Conservation (phyloP, 2,113 vertebrate genomes). For the Eolophus roseicapilla region DNA sequence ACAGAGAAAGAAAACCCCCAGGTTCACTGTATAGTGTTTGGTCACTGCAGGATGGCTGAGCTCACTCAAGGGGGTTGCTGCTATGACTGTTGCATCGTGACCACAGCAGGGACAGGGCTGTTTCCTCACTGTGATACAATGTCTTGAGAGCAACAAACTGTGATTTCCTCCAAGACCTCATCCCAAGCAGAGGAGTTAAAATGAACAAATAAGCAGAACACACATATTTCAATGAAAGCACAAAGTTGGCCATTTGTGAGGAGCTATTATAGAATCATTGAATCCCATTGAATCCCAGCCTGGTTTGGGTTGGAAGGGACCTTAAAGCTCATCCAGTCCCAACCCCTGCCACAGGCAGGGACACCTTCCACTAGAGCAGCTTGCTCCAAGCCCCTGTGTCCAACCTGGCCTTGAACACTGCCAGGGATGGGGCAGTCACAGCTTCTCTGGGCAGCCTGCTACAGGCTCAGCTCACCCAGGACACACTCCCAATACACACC, state of each 20-base stretch:
- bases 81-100: fast-evolving
- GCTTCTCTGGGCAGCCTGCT: not conserved
- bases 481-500: fast-evolving
- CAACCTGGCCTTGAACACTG: not conserved
- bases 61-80: fast-evolving
- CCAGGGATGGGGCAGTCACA: not conserved
- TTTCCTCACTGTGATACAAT: fast-evolving
- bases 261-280: not conserved
- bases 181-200: not conserved
- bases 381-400: not conserved
- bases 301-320: not conserved
- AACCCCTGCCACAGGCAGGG: not conserved
- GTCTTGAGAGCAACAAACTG: not conserved
- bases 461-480: not conserved
- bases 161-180: not conserved
- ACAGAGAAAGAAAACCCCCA: not conserved
- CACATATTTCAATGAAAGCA: not conserved
- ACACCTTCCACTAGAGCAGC: not conserved
- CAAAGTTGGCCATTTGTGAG: not conserved
- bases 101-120: fast-evolving
- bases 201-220: not conserved
- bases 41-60: not conserved
- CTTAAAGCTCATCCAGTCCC: not conserved
- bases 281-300: not conserved
- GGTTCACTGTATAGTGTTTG: fast-evolving